These are phyloP conservation scores for Apoda limacodes DNA, from an alignment of 2,888 invertebrate species.

Conservation along the genomic window DNA sequence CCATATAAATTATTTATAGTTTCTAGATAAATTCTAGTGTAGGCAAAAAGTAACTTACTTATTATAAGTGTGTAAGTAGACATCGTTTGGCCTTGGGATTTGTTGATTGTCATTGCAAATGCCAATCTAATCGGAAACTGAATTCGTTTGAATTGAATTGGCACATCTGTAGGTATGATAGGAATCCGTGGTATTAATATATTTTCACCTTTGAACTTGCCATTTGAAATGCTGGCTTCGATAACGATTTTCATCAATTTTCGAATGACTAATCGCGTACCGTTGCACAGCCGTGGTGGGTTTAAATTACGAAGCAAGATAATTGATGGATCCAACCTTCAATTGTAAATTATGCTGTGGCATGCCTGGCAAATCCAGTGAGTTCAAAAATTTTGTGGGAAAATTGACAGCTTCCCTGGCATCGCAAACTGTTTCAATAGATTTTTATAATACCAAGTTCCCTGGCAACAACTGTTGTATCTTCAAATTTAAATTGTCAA, in stretches of 20 bases:
- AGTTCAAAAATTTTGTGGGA: conserved; percentile 26
- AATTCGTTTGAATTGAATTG: conserved; percentile 11
- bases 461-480: conserved; percentile 20
- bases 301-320: conserved; percentile 30
- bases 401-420: conserved; percentile 18
- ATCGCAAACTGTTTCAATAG: conserved; percentile 19
- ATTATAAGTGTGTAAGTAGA: no score
- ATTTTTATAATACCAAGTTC: conserved; percentile 17
- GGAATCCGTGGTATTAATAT: conserved; percentile 13
- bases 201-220: conserved; percentile 9
- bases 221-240: conserved; percentile 18
- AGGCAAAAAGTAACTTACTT: no score
- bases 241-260: conserved; percentile 7
- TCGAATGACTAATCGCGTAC: conserved; percentile 13
- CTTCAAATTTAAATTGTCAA: conserved; percentile 19
- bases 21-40: no score
- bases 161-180: conserved; percentile 17
- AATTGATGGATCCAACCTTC: conserved; percentile 24
- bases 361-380: conserved; percentile 18
- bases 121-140: conserved; percentile 12
- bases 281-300: conserved; percentile 20
- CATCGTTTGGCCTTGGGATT: no score
- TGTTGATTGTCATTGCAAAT: conserved; percentile 6
- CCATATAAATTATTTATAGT: no score
- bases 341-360: conserved; percentile 22